These are phyloP conservation scores for Ovis aries DNA, from an alignment of 2,113 vertebrate species.

Conservation along the genomic window ARS-UI_Ramb_v3.0 NC_056058.1:104928501-104929000, in stretches of 20 bases:
- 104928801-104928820: background rate
- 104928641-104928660: background rate
- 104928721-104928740: background rate
- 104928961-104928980: constrained; percentile 2
- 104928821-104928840: background rate
- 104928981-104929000: background rate
- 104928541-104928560: background rate
- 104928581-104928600: background rate
- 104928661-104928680: background rate
- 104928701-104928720: background rate
- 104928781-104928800: background rate
- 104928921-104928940: background rate
- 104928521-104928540: background rate
- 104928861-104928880: background rate
- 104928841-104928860: background rate
- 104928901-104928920: background rate
- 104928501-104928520: background rate
- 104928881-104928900: background rate
- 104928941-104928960: background rate
- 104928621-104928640: background rate
- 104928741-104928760: background rate
- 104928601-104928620: background rate
- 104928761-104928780: background rate
- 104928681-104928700: background rate
- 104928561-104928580: background rate